Conservation (phyloP, 1,140 invertebrate species). For the Hestina assimilis region DNA sequence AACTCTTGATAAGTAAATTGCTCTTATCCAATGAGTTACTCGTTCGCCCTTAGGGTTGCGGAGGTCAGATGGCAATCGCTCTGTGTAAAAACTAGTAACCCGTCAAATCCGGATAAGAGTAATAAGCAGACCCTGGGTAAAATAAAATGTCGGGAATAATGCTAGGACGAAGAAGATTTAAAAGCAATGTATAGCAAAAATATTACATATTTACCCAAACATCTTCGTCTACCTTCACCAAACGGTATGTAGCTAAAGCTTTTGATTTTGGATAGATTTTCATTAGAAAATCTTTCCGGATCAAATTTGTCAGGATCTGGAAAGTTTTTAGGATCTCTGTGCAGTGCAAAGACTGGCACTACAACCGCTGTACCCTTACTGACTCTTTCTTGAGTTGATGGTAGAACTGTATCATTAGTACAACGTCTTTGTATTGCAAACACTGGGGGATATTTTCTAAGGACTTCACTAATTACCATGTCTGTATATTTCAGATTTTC, state of each 20-base stretch:
- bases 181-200: too few relatives aligned
- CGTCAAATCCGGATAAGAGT: too few relatives aligned
- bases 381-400: slow-evolving; percentile 42
- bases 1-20: too few relatives aligned
- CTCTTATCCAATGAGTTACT: too few relatives aligned
- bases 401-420: slow-evolving; percentile 33
- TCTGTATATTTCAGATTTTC: slow-evolving; percentile 58
- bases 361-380: slow-evolving; percentile 44
- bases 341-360: slow-evolving; percentile 51
- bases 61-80: too few relatives aligned
- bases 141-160: too few relatives aligned
- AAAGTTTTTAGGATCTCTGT: slow-evolving; percentile 56
- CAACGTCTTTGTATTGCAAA: slow-evolving; percentile 32
- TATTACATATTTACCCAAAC: too few relatives aligned
- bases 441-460: slow-evolving; percentile 69
- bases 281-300: slow-evolving; percentile 66
- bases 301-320: slow-evolving; percentile 65
- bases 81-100: too few relatives aligned
- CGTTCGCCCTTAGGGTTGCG: too few relatives aligned
- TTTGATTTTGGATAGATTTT: slow-evolving; percentile 36
- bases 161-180: too few relatives aligned
- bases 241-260: slow-evolving; percentile 79
- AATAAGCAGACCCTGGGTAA: too few relatives aligned
- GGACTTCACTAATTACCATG: slow-evolving; percentile 63
- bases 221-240: slow-evolving; percentile 79